phyloP scores from a whole-genome alignment of 2,797 vertebrate species.

The Microctenopoma steveboyesi region DNA sequence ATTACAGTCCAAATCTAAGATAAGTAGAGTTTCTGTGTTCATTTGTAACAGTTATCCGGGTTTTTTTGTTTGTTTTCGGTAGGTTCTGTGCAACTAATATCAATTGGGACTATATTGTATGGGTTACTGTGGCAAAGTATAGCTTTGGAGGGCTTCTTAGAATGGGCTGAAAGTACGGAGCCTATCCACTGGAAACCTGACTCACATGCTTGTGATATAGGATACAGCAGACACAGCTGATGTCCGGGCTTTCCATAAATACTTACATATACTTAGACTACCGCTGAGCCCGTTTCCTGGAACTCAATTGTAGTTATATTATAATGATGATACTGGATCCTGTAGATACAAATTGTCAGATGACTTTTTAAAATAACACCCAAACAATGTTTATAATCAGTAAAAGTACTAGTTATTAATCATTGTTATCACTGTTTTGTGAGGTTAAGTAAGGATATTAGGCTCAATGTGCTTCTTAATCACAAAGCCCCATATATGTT shows the following conservation, averaged over 20 bases:
- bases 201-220: slow-evolving; percentile 27
- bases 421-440: too few relatives aligned
- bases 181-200: slow-evolving; percentile 33
- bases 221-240: slow-evolving; percentile 40
- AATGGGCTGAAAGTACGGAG: slow-evolving; percentile 23
- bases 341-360: background rate
- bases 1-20: slow-evolving; percentile 39
- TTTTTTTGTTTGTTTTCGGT: background rate
- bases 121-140: slow-evolving; percentile 17
- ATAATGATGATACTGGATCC: slow-evolving; percentile 1
- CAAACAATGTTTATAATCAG: background rate
- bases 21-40: slow-evolving; percentile 25
- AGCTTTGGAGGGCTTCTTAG: slow-evolving; percentile 17
- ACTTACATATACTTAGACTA: slow-evolving; percentile 24
- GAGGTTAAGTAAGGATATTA: too few relatives aligned
- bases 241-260: slow-evolving; percentile 43
- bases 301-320: slow-evolving; percentile 6
- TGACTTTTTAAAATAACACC: background rate
- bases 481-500: too few relatives aligned
- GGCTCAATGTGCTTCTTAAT: too few relatives aligned
- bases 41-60: slow-evolving; percentile 14
- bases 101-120: background rate
- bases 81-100: background rate
- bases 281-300: slow-evolving; percentile 9
- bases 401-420: too few relatives aligned